Evolutionary conservation across 2,888 invertebrate species (phyloP), one percentile per base, ranked within the genome.

Genomic region (Amblyjoppa proteus): DNA sequence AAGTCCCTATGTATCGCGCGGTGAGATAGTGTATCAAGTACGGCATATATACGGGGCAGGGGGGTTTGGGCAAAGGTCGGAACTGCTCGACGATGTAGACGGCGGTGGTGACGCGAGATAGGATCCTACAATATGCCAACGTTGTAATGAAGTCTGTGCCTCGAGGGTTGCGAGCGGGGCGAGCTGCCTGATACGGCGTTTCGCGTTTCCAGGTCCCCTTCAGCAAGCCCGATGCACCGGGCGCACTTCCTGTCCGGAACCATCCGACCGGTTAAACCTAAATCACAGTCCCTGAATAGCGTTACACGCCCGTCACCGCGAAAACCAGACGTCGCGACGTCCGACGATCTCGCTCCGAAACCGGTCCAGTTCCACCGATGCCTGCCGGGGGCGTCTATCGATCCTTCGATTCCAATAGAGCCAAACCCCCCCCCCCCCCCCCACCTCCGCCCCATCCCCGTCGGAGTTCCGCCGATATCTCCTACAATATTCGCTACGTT

Each of bases 201-300:
- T 64, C 66, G 85, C 75, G 84, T 87, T 84, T 83, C 83, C 31
- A 86, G 31, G 6, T 31, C 34, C 5, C 76, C 71, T 71, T 45
- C 68, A 68, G 80, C 49, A 83, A 80, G 64, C 68, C 74, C 64
- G 64, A 53, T 70, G 68, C 84, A 71, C 76, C 80, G 53, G 49
- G 45, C 76, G 83, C 86, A 80, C 90, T 90, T 90, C 89, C 90
- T 81, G 86, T 68, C 88, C 89, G 89, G 89, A 90, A 90, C 87
- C 85, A 87, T 68, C 80, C 84, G 84, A 88, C 88, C 90, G 70
- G 79, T 82, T 76, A 88, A 88, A 89, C 89, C 83, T 85, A 89
- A 89, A 89, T 88, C 90, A 86, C 86, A 87, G 82, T 87, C 82
- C 84, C 85, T 69, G 88, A 69, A 76, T 88, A 80, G 89, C 85